phyloP scores from a whole-genome alignment of 2,888 invertebrate genomes.

The Leucoma salicis region DNA sequence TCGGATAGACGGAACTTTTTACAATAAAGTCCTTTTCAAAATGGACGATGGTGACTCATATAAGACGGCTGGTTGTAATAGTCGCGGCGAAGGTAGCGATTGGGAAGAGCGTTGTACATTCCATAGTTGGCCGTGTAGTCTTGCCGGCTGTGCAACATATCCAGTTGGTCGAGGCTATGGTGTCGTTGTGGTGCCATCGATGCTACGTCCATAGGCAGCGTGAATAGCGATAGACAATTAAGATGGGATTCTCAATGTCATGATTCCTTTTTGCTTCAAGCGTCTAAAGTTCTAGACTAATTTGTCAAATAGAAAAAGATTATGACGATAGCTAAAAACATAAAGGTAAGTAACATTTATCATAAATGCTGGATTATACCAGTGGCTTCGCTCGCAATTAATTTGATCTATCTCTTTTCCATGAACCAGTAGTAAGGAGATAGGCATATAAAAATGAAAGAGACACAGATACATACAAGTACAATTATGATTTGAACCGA shows the following conservation, averaged over 20 bases:
- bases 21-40: slow-evolving; percentile 79
- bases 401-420: too few relatives aligned
- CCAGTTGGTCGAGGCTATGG: slow-evolving; percentile 75
- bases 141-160: slow-evolving; percentile 68
- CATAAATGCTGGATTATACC: too few relatives aligned
- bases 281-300: too few relatives aligned
- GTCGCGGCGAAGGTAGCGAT: slow-evolving; percentile 63
- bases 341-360: too few relatives aligned
- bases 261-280: neutral
- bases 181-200: slow-evolving; percentile 63
- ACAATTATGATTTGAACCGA: too few relatives aligned
- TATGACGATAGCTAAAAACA: too few relatives aligned
- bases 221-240: slow-evolving; percentile 44
- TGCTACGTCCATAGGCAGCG: slow-evolving; percentile 60
- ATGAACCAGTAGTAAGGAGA: too few relatives aligned
- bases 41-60: slow-evolving; percentile 72
- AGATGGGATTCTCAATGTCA: neutral
- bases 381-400: too few relatives aligned
- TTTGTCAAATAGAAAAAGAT: too few relatives aligned
- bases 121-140: slow-evolving; percentile 63
- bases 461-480: too few relatives aligned
- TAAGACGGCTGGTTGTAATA: slow-evolving; percentile 64
- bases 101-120: slow-evolving; percentile 47
- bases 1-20: slow-evolving; percentile 77
- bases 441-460: too few relatives aligned